A percentile compares a stretch with the other conserved stretches of the same genome.
phyloP scores from a whole-genome alignment of 2,888 invertebrate species.

The Eupithecia centaureata region DNA sequence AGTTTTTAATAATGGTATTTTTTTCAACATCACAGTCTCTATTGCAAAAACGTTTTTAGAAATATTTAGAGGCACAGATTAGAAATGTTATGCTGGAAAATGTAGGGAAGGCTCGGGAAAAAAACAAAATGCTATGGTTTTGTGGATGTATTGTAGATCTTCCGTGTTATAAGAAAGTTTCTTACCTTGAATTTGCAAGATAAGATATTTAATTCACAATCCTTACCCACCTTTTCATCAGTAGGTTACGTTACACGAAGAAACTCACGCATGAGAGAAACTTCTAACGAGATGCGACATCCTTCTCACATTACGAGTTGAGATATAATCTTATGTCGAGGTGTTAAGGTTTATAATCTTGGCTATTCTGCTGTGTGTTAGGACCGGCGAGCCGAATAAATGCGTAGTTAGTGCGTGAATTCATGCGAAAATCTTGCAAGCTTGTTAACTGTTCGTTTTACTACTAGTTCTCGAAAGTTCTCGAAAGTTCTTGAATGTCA shows the following conservation, averaged over 20 bases:
- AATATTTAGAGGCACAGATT: no score
- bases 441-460: slow-evolving; percentile 46
- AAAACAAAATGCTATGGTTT: neutral
- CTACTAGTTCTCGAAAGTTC: slow-evolving; percentile 42
- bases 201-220: neutral
- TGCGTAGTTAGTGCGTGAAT: slow-evolving; percentile 58
- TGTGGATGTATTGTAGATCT: neutral
- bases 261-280: slow-evolving; percentile 15
- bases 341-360: slow-evolving; percentile 27
- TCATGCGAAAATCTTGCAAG: slow-evolving; percentile 51
- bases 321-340: slow-evolving; percentile 17
- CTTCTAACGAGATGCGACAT: slow-evolving; percentile 15
- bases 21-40: no score
- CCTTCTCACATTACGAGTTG: neutral
- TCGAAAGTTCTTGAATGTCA: neutral
- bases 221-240: neutral
- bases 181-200: neutral
- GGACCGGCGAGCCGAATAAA: slow-evolving; percentile 48
- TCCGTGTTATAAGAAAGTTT: neutral
- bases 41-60: neutral
- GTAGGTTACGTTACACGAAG: neutral
- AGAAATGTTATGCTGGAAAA: no score
- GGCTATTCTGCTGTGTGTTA: slow-evolving; percentile 30
- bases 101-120: neutral
- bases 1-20: no score